Evolutionary conservation across 2,888 invertebrate species (phyloP), one percentile per base, ranked within the genome.

Genomic region (Eristalis pertinax): DNA sequence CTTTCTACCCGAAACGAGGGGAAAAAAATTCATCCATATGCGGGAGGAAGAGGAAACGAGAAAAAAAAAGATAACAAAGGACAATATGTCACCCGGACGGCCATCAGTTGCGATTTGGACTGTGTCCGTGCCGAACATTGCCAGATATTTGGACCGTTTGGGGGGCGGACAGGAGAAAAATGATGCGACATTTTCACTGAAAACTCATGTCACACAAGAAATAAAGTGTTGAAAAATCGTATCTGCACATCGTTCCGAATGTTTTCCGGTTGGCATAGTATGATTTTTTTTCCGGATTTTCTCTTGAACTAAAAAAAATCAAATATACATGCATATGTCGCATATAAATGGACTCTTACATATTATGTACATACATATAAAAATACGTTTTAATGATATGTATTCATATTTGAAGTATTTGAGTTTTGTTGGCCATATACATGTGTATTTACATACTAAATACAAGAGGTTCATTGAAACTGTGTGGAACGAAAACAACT

Each of bases 191-290:
- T 84, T 88, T 84, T 88, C 84, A 84, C 80, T 88, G 88, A 88
- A 88, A 88, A 88, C 88, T 88, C 88, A 75, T 88, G 88, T 88
- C 88, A 88, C 88, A 88, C 88, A 88, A 84, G 87, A 87, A 84
- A 88, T 84, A 81, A 88, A 88, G 88, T 88, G 88, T 88, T 88
- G 88, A 88, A 84, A 88, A 84, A 88, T 88, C 77, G 84, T 88
- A 84, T 88, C 84, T 88, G 88, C 88, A 84, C 88, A 88, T 88
- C 88, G 88, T 81, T 88, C 84, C 88, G 88, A 88, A 84, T 88
- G 88, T 88, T 88, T 88, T 88, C 88, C 88, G 88, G 88, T 84
- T 69, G 88, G 88, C 65, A 84, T 81, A 81, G 73, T 73, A 81
- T 62, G 15, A 56, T 74, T 72, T 84, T 75, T 82, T 74, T 68